A percentile compares a stretch with the other conserved stretches of the same genome.
Conservation (phyloP, 2,797 vertebrate species). For the Lates japonicus region DNA sequence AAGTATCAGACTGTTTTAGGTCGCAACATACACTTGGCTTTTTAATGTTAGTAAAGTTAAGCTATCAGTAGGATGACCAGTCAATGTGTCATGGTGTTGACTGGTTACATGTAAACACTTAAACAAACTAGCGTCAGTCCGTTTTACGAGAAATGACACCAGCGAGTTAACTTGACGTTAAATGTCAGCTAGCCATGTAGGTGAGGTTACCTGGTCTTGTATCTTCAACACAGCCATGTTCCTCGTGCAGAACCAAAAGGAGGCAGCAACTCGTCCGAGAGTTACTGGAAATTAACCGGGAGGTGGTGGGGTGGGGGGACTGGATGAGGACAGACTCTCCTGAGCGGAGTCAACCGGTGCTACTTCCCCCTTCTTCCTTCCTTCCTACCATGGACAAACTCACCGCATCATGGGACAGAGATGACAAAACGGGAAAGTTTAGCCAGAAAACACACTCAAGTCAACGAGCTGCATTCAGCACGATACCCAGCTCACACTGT, state of each 20-base stretch:
- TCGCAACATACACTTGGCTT: not conserved
- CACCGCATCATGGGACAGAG: constrained; percentile 29
- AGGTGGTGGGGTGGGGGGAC: not conserved
- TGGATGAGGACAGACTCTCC: constrained; percentile 19
- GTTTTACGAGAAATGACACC: not conserved
- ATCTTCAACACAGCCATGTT: constrained; percentile 80
- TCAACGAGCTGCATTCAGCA: not conserved
- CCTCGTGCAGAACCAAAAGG: constrained; percentile 5
- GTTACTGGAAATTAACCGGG: constrained; percentile 43
- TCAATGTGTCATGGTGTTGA: not conserved
- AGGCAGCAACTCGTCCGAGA: constrained; percentile 51
- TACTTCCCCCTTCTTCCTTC: constrained; percentile 46
- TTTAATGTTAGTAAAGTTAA: not conserved
- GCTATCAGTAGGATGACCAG: not conserved
- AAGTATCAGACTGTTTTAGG: not conserved
- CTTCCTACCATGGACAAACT: constrained; percentile 63
- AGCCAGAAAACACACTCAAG: not conserved
- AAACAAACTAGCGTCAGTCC: not conserved
- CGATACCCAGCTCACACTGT: not conserved
- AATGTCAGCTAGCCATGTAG: not conserved
- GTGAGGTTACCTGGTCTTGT: constrained; percentile 74
- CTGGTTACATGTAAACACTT: not conserved
- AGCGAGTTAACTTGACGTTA: not conserved
- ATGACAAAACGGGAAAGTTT: constrained; percentile 15
- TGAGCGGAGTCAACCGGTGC: constrained; percentile 27